phyloP scores from a whole-genome alignment of 1,140 invertebrate genomes.

The Aporrectodea caliginosa region DNA sequence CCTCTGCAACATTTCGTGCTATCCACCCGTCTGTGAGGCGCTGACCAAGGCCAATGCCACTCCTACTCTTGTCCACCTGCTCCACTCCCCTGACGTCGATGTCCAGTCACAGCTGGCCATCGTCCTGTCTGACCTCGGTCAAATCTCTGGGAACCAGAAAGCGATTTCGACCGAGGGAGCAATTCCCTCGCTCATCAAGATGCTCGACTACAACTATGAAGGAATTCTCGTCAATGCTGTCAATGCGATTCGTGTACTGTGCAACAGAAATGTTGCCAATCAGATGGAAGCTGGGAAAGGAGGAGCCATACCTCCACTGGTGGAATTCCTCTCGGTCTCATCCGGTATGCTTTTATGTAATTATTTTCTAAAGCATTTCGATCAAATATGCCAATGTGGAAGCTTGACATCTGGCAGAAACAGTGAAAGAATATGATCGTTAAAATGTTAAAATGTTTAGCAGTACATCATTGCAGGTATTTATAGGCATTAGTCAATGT shows the following conservation, averaged over 20 bases:
- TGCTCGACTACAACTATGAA: slow-evolving; percentile 51
- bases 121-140: slow-evolving; percentile 52
- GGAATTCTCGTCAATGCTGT: slow-evolving; percentile 55
- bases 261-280: slow-evolving; percentile 45
- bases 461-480: too few relatives aligned
- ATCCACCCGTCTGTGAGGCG: slow-evolving; percentile 42
- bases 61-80: slow-evolving; percentile 46
- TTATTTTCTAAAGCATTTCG: too few relatives aligned
- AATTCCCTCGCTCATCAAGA: slow-evolving; percentile 45
- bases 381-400: too few relatives aligned
- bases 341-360: slow-evolving; percentile 41
- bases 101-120: slow-evolving; percentile 53
- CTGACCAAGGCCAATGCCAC: slow-evolving; percentile 43
- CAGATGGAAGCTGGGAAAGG: slow-evolving; percentile 45
- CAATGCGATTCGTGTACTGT: slow-evolving; percentile 52
- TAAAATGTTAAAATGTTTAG: too few relatives aligned
- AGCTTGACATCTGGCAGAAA: too few relatives aligned
- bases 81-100: slow-evolving; percentile 48
- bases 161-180: slow-evolving; percentile 44
- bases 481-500: too few relatives aligned
- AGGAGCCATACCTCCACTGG: slow-evolving; percentile 47
- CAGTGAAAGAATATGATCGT: too few relatives aligned
- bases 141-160: slow-evolving; percentile 47
- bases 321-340: slow-evolving; percentile 50
- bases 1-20: slow-evolving; percentile 53